These are phyloP conservation scores for Strix aluco DNA, from an alignment of 2,113 vertebrate genomes.

Conservation along the genomic window DNA sequence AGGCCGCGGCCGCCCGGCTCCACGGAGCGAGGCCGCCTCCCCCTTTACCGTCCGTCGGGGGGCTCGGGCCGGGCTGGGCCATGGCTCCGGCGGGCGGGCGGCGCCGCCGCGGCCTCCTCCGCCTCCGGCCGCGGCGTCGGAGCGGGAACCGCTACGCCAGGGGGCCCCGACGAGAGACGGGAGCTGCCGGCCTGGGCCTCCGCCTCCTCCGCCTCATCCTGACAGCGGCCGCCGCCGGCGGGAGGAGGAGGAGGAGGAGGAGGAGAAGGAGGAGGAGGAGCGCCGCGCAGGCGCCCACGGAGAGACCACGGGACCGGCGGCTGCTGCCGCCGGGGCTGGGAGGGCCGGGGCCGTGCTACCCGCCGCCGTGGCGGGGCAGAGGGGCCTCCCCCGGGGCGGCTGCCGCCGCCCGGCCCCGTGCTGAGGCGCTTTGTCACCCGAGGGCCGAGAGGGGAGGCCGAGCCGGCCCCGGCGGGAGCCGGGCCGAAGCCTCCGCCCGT, in stretches of 20 bases:
- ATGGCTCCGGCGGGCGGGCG: background rate
- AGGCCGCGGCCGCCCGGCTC: background rate
- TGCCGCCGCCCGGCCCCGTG: background rate
- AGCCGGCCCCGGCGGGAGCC: background rate
- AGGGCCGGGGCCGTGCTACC: background rate
- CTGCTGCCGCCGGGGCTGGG: background rate
- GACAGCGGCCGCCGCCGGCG: slow-evolving; percentile 35
- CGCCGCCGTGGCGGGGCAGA: background rate
- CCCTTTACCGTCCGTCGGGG: background rate
- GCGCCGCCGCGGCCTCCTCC: slow-evolving; percentile 28
- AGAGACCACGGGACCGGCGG: background rate
- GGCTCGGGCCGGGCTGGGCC: slow-evolving; percentile 22
- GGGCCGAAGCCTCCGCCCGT: background rate
- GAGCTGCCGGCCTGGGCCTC: slow-evolving; percentile 32
- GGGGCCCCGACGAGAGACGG: slow-evolving; percentile 17
- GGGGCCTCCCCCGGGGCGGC: too few relatives aligned
- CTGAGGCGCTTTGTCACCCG: background rate
- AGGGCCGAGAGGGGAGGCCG: background rate
- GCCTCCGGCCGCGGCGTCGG: background rate
- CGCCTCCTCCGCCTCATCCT: slow-evolving; percentile 55
- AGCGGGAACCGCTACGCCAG: slow-evolving; percentile 42
- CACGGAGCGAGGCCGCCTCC: background rate
- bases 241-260: background rate
- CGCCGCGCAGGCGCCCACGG: slow-evolving; percentile 44
- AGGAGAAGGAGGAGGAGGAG: slow-evolving; percentile 4